These are phyloP conservation scores for Chymomyza caudatula DNA, from an alignment of 2,888 invertebrate genomes.

Conservation along the genomic window DNA sequence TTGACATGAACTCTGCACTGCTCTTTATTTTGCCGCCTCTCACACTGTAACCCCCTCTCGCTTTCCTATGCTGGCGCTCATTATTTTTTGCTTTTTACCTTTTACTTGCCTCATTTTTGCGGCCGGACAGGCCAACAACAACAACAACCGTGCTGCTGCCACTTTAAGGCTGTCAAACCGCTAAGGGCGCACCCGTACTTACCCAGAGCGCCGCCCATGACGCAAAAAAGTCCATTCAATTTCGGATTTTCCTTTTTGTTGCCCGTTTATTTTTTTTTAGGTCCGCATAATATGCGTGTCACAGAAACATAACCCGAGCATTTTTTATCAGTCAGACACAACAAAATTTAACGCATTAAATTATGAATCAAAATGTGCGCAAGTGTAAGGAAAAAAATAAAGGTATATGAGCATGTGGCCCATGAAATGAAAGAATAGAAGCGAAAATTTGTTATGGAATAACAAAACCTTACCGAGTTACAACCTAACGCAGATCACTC, in stretches of 20 bases:
- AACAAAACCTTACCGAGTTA: too few relatives aligned
- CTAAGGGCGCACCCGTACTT: conserved; percentile 29
- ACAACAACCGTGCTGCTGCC: conserved; percentile 14
- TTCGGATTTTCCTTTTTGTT: not conserved
- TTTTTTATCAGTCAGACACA: conserved; percentile 28
- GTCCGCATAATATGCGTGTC: conserved; percentile 21
- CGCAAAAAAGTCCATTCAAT: not conserved
- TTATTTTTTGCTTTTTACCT: conserved; percentile 58
- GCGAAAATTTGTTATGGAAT: too few relatives aligned
- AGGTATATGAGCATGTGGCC: too few relatives aligned
- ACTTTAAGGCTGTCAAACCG: conserved; percentile 50
- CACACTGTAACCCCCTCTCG: not conserved
- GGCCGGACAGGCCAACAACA: conserved; percentile 46
- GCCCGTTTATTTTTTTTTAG: not conserved
- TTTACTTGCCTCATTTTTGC: not conserved
- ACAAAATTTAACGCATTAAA: conserved; percentile 24
- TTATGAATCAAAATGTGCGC: conserved; percentile 26
- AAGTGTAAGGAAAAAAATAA: not conserved
- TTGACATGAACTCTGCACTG: conserved; percentile 67
- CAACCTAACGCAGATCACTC: too few relatives aligned
- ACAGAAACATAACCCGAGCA: conserved; percentile 31
- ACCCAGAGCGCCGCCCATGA: not conserved
- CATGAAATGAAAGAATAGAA: not conserved
- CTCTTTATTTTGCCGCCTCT: conserved; percentile 28
- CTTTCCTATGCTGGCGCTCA: conserved; percentile 33